Conservation (phyloP, 1,140 invertebrate species). For the Druon quercuslanigerum region DNA sequence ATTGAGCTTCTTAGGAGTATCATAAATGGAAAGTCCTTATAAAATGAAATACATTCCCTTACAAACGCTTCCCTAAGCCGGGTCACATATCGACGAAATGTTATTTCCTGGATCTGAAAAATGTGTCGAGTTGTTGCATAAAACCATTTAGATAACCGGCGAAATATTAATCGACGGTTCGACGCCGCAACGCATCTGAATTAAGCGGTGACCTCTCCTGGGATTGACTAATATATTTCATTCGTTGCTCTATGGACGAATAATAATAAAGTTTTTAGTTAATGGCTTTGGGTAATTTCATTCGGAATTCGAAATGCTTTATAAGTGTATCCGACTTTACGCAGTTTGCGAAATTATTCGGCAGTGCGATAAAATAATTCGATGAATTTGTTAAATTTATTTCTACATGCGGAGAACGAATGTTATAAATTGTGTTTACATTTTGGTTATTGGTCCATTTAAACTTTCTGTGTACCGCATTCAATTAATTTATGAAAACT, state of each 20-base stretch:
- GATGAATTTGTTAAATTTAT: too few relatives aligned
- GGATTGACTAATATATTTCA: neutral
- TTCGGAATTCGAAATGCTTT: neutral
- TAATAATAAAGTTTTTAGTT: constrained; percentile 23
- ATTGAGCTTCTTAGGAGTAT: neutral
- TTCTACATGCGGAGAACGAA: too few relatives aligned
- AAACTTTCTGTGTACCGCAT: too few relatives aligned
- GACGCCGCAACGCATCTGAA: neutral
- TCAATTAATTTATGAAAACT: too few relatives aligned
- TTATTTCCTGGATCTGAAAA: constrained; percentile 10
- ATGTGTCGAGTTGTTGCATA: neutral
- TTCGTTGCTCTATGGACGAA: constrained; percentile 11
- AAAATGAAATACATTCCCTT: neutral
- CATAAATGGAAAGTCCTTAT: neutral
- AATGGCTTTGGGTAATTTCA: neutral
- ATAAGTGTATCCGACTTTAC: constrained; percentile 1
- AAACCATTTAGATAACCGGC: constrained; percentile 20
- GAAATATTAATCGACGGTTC: constrained; percentile 2
- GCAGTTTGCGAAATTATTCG: neutral
- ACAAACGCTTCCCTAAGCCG: neutral
- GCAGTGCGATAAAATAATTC: too few relatives aligned
- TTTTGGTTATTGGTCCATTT: too few relatives aligned
- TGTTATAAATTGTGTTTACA: too few relatives aligned
- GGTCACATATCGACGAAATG: neutral
- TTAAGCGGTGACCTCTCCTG: constrained; percentile 22